Conservation (phyloP, 2,797 vertebrate species). For the Remorina albescens region DNA sequence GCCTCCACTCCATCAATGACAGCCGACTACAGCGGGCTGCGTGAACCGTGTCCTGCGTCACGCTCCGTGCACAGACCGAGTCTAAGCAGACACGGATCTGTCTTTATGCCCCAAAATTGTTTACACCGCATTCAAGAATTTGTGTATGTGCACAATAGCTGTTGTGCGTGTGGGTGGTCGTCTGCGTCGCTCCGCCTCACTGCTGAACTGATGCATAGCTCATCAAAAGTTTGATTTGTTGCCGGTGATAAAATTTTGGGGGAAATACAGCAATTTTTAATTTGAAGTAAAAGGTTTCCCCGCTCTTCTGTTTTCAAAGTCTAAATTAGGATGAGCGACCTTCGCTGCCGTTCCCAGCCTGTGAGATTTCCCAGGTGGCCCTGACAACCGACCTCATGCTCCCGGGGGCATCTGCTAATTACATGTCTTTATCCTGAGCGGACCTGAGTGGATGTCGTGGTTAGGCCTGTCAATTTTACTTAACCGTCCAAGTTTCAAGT, state of each 20-base stretch:
- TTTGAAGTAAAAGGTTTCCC: neutral
- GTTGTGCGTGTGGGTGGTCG: neutral
- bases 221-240: neutral
- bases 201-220: neutral
- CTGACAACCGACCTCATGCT: slow-evolving; percentile 50
- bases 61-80: too few relatives aligned
- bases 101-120: neutral
- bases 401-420: slow-evolving; percentile 59
- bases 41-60: neutral
- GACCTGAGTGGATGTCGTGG: slow-evolving; percentile 46
- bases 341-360: slow-evolving; percentile 16
- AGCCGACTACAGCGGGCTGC: neutral
- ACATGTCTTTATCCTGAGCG: slow-evolving; percentile 60
- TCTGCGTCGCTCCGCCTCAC: too few relatives aligned
- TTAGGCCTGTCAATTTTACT: slow-evolving; percentile 39
- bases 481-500: neutral
- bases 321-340: slow-evolving; percentile 46
- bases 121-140: neutral
- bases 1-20: slow-evolving; percentile 61
- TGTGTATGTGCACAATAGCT: neutral
- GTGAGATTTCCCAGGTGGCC: slow-evolving; percentile 65
- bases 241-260: neutral
- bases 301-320: slow-evolving; percentile 7
- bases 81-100: neutral
- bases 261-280: neutral